Percentiles rank a stretch among this genome's conserved stretches.
phyloP scores from a whole-genome alignment of 2,888 invertebrate genomes.

The Phlogophora meticulosa region DNA sequence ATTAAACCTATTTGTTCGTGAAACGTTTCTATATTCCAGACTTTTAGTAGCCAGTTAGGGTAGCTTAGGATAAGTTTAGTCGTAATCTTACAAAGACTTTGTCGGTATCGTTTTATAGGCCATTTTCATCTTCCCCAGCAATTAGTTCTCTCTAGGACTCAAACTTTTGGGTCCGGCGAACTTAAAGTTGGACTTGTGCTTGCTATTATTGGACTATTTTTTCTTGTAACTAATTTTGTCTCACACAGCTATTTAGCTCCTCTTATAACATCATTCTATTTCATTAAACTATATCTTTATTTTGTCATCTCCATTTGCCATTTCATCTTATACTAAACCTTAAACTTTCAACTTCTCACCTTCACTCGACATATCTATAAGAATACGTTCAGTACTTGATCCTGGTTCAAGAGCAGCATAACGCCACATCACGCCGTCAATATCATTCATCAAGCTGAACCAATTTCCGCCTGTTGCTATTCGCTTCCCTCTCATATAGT shows the following conservation, averaged over 20 bases:
- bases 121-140: slow-evolving; percentile 30
- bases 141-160: slow-evolving; percentile 29
- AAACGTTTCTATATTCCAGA: slow-evolving; percentile 2
- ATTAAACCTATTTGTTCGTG: neutral
- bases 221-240: slow-evolving; percentile 11
- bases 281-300: neutral
- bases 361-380: slow-evolving; percentile 39
- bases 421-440: slow-evolving; percentile 62
- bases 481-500: slow-evolving; percentile 57
- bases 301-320: neutral
- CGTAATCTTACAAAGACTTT: slow-evolving; percentile 33
- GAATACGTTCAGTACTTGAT: slow-evolving; percentile 16
- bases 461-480: slow-evolving; percentile 69
- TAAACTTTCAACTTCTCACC: slow-evolving; percentile 17
- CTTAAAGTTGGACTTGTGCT: slow-evolving; percentile 19
- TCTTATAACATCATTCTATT: no score
- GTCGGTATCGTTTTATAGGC: slow-evolving; percentile 42
- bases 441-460: slow-evolving; percentile 67
- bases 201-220: slow-evolving; percentile 8
- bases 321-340: neutral
- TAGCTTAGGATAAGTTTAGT: slow-evolving; percentile 19
- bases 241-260: no score
- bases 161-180: slow-evolving; percentile 29
- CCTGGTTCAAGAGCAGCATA: slow-evolving; percentile 36
- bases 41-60: slow-evolving; percentile 9